Base-by-base conservation (phyloP, 2,888 invertebrate genomes). In the Brenthis hecate region DNA sequence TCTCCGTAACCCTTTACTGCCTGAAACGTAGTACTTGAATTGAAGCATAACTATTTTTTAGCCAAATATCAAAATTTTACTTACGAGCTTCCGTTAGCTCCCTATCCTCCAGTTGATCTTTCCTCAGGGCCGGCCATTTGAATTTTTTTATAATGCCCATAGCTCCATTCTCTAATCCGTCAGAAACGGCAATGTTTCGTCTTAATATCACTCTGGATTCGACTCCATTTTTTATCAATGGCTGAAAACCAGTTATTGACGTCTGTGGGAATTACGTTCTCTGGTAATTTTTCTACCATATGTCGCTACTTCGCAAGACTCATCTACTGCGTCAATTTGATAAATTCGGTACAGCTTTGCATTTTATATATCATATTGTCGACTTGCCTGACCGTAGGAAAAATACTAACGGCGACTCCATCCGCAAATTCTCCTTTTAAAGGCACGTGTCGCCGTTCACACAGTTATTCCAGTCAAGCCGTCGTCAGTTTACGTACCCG, bases 401-500 rank as follows among this genome's bases (percentile, higher is more conserved):
- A 78, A 23, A 80, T 78, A 2, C 77, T 68, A 0, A 78, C 75
- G 14, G 69, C 75, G 13, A 61, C 76, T 16, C 76, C 76, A 69
- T 78, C 75, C 0, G 73, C 74, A 67, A 79, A 78, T 6, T 76
- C 72, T 13, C 65, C 74, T 14, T 13, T 48, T 50, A 74, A 60
- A 56, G 75, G 70, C 6, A 78, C 67, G 3, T 51, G 65, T 0
- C 76, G 71, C 6, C 78, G 60, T 19, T 77, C 73, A n/a, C 70
- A 76, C 2, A 70, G 23, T n/a, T 65, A 16, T 51, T 65, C 13
- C 32, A 68, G 14, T 32, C 60, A 73, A 56, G 61, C 66, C 13
- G 70, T 78, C 3, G 73, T 80, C 8, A 78, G 13, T 70, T 77
- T 73, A 13, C 77, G 78, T 2, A 78, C 72, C n/a, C 77, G 71